Conservation (phyloP, 2,888 invertebrate genomes). For the Periphyllus acericola region DNA sequence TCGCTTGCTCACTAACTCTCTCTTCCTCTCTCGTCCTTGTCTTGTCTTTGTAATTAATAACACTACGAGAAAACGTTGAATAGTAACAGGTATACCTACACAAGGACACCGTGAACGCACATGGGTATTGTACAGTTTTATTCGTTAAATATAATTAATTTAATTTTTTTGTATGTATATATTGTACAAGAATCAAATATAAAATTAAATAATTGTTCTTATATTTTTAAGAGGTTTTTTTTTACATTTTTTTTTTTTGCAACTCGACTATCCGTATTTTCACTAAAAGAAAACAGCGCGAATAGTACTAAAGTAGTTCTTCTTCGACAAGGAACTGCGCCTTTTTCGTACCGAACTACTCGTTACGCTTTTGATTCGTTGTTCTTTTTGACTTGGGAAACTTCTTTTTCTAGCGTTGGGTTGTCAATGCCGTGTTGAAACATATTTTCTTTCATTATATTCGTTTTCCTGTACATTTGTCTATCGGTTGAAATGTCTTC, state of each 20-base stretch:
- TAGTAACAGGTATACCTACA: background rate
- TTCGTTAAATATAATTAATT: background rate
- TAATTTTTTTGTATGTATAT: background rate
- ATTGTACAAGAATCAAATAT: background rate
- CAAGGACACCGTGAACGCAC: background rate
- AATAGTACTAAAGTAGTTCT: background rate
- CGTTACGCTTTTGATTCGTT: conserved; percentile 24
- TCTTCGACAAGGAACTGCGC: background rate
- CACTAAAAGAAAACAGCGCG: background rate
- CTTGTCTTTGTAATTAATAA: background rate
- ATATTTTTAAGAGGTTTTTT: background rate
- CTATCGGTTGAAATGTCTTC: conserved; percentile 57
- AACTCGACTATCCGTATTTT: background rate
- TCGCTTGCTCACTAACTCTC: background rate
- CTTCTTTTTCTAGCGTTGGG: conserved; percentile 60
- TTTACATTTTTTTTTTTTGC: background rate
- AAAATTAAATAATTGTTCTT: background rate
- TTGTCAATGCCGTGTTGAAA: conserved; percentile 62
- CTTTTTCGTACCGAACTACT: background rate
- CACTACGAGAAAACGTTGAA: background rate
- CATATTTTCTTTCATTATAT: conserved; percentile 62
- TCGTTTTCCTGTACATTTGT: conserved; percentile 62
- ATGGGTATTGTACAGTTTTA: background rate
- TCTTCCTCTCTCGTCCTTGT: background rate
- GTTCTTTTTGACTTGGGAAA: background rate